These are phyloP conservation scores for Amia ocellicauda DNA, from an alignment of 2,113 vertebrate genomes.

Conservation along the genomic window DNA sequence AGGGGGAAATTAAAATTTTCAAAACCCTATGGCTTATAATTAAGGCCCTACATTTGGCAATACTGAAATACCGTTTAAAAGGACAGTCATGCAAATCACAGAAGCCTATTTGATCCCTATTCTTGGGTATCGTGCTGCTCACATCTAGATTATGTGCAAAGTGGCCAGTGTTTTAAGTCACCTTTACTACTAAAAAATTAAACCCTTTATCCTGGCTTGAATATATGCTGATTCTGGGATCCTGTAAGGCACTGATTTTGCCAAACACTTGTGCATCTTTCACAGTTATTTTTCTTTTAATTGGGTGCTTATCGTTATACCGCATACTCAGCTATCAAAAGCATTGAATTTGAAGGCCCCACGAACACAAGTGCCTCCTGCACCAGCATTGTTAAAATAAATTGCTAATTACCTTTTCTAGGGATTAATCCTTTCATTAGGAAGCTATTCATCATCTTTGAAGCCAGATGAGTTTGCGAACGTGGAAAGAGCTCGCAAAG, in stretches of 20 bases:
- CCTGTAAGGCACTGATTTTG: conserved; percentile 18
- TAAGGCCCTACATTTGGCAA: too few relatives aligned
- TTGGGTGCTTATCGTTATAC: conserved; percentile 32
- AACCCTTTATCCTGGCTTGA: too few relatives aligned
- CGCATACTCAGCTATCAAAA: background rate
- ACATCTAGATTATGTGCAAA: too few relatives aligned
- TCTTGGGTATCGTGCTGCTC: too few relatives aligned
- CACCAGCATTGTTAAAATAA: conserved; percentile 4
- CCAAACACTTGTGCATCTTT: conserved; percentile 14
- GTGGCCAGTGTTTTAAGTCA: too few relatives aligned
- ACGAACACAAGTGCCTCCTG: background rate
- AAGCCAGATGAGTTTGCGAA: background rate
- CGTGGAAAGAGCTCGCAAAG: background rate
- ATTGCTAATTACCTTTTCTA: background rate
- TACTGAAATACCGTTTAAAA: too few relatives aligned
- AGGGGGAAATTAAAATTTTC: too few relatives aligned
- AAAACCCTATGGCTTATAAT: too few relatives aligned
- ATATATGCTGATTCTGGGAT: background rate
- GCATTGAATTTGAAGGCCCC: background rate
- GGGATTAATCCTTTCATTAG: conserved; percentile 12
- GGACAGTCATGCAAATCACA: too few relatives aligned
- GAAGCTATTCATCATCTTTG: background rate
- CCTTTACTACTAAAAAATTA: too few relatives aligned
- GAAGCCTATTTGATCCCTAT: too few relatives aligned
- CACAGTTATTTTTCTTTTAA: conserved; percentile 13